Conservation (phyloP, 2,113 vertebrate genomes). For the Asarcornis scutulata region DNA sequence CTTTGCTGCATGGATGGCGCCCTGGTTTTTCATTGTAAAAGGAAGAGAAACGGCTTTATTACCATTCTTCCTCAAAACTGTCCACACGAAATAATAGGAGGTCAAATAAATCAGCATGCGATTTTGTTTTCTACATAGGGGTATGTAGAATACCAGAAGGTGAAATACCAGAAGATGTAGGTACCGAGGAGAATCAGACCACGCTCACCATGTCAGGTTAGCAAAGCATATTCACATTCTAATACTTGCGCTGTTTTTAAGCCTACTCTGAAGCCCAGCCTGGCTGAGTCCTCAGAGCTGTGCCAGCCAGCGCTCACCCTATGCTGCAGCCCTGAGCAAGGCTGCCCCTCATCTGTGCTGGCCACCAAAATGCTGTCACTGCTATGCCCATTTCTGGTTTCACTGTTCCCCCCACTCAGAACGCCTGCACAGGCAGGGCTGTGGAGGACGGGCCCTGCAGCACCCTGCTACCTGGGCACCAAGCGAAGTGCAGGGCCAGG, state of each 20-base stretch:
- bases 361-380: neutral
- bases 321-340: neutral
- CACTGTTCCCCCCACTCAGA: neutral
- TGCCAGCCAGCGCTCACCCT: neutral
- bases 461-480: neutral
- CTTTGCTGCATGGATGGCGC: neutral
- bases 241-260: neutral
- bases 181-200: neutral
- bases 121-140: neutral
- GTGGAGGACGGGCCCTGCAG: neutral
- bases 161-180: neutral
- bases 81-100: neutral
- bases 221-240: neutral
- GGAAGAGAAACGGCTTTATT: neutral
- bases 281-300: neutral
- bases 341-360: neutral
- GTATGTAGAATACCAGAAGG: neutral
- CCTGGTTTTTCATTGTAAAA: neutral
- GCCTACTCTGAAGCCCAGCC: neutral
- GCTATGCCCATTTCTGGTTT: neutral
- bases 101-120: neutral
- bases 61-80: neutral
- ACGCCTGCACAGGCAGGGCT: neutral
- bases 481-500: neutral
- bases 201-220: neutral